Evolutionary conservation across 2,113 vertebrate species (phyloP).

Genomic region (Xenopus tropicalis): UCB_Xtro_10.0 CM004448.2:42211001-42211500

Average conservation of each 20-base stretch:
- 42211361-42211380: background rate
- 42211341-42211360: background rate
- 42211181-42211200: no score
- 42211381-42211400: background rate
- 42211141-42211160: no score
- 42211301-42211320: background rate
- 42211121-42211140: no score
- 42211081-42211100: no score
- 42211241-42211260: no score
- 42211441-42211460: background rate
- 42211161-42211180: no score
- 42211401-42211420: background rate
- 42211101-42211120: no score
- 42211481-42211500: constrained; percentile 10
- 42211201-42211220: background rate
- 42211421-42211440: background rate
- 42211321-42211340: background rate
- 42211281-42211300: background rate
- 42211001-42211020: no score
- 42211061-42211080: no score
- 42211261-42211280: background rate
- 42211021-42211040: no score
- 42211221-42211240: no score
- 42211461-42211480: constrained; percentile 1
- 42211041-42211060: no score